A percentile compares a stretch with the other conserved stretches of the same genome.
These are phyloP conservation scores for Lacanobia wlatinum DNA, from an alignment of 2,888 invertebrate species.

Conservation along the genomic window DNA sequence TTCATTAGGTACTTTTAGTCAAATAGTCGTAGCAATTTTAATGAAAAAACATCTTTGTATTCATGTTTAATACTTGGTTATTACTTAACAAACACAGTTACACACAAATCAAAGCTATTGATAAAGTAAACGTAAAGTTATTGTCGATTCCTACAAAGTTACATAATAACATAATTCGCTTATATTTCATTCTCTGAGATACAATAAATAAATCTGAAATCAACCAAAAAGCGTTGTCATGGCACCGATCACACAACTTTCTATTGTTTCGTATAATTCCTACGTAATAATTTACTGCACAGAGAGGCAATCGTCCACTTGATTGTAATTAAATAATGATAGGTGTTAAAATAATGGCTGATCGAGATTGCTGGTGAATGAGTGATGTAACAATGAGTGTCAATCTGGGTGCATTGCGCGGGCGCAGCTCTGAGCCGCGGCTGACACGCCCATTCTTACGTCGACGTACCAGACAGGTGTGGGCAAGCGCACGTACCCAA, in stretches of 20 bases:
- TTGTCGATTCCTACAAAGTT: constrained; percentile 29
- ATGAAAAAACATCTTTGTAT: not conserved
- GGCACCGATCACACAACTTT: constrained; percentile 63
- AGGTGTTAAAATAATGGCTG: constrained; percentile 73
- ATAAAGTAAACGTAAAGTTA: constrained; percentile 35
- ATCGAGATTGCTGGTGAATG: constrained; percentile 76
- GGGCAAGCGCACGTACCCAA: constrained; percentile 51
- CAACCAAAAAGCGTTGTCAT: constrained; percentile 63
- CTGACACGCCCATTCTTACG: constrained; percentile 66
- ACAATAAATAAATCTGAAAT: constrained; percentile 60
- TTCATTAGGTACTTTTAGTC: not conserved
- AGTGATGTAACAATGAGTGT: constrained; percentile 79
- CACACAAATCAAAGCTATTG: constrained; percentile 16
- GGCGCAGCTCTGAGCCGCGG: constrained; percentile 47
- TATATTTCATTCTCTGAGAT: constrained; percentile 49
- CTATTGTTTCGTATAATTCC: constrained; percentile 68
- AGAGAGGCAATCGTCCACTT: constrained; percentile 67
- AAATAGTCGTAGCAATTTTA: not conserved
- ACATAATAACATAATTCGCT: constrained; percentile 33
- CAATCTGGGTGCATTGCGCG: constrained; percentile 62
- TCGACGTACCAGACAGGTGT: constrained; percentile 68
- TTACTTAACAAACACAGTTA: not conserved
- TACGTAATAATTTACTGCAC: constrained; percentile 66
- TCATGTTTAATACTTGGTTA: no score
- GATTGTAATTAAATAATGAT: constrained; percentile 77